A percentile compares a stretch with the other conserved stretches of the same genome.
Evolutionary conservation across 2,888 invertebrate genomes (phyloP).

Genomic region (Drosophila koepferae): DNA sequence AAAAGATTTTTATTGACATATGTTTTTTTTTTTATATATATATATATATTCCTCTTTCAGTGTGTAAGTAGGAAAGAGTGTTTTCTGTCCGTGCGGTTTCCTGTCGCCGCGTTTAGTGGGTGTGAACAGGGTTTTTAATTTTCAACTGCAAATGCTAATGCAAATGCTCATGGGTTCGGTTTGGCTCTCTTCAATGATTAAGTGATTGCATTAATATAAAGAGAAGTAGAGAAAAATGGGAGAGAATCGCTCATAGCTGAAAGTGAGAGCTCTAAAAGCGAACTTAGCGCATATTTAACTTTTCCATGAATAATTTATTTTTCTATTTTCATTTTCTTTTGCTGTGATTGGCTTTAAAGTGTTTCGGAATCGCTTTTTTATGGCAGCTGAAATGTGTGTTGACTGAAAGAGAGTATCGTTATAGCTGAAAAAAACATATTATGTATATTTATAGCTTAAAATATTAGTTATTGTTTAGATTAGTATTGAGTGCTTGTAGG

Average conservation of each 20-base stretch:
- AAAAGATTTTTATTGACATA: conserved; percentile 79
- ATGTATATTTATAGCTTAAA: background rate
- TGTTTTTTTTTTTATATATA: conserved; percentile 59
- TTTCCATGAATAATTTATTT: conserved; percentile 54
- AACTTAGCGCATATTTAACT: conserved; percentile 63
- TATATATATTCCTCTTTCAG: background rate
- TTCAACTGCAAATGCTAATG: conserved; percentile 44
- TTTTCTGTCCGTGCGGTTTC: conserved; percentile 46
- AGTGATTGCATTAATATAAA: conserved; percentile 39
- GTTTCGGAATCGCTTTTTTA: conserved; percentile 5
- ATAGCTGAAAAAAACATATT: background rate
- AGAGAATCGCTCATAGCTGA: conserved; percentile 27
- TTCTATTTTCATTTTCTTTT: conserved; percentile 42
- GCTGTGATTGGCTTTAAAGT: conserved; percentile 10
- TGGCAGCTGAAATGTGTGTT: background rate
- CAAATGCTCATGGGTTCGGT: conserved; percentile 16
- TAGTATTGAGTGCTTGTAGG: background rate
- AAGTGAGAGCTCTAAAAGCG: conserved; percentile 73
- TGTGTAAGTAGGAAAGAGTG: conserved; percentile 23
- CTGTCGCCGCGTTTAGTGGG: conserved; percentile 61
- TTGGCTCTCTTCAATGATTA: conserved; percentile 37
- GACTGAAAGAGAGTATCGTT: background rate
- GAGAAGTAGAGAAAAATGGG: background rate
- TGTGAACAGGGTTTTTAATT: conserved; percentile 74
- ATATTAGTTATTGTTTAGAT: background rate